These are phyloP conservation scores for Anarsia innoxiella DNA, from an alignment of 2,888 invertebrate genomes.

Conservation along the genomic window DNA sequence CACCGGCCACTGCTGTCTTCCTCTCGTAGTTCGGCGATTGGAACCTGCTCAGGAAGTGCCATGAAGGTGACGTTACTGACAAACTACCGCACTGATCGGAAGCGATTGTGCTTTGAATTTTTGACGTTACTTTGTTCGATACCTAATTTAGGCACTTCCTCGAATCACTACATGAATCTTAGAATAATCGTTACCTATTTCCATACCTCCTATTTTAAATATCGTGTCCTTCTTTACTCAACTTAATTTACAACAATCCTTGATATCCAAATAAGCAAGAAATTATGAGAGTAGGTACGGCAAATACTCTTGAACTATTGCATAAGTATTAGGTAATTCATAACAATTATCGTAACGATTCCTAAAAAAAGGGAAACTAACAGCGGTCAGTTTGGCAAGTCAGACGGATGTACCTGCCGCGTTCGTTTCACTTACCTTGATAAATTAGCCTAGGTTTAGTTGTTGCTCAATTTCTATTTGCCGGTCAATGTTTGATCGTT, in stretches of 20 bases:
- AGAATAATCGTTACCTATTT: not conserved
- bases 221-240: too few species aligned
- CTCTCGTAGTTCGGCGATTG: conserved; percentile 53
- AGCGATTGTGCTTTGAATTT: conserved; percentile 66
- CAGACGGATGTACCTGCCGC: conserved; percentile 46
- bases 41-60: conserved; percentile 60
- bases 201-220: too few species aligned
- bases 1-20: conserved; percentile 57
- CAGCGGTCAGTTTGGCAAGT: conserved; percentile 36
- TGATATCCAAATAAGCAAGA: too few species aligned
- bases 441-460: too few species aligned
- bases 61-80: conserved; percentile 63
- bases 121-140: conserved; percentile 49
- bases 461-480: conserved; percentile 38
- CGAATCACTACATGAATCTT: conserved; percentile 19
- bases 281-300: too few species aligned
- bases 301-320: conserved; percentile 6
- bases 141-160: conserved; percentile 43
- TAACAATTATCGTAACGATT: conserved; percentile 17
- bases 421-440: conserved; percentile 56
- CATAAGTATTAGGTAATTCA: conserved; percentile 7
- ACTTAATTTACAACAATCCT: too few species aligned
- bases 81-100: conserved; percentile 55
- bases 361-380: conserved; percentile 28
- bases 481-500: too few species aligned